phyloP scores from a whole-genome alignment of 2,113 vertebrate genomes.

The Tupaia chinensis region DNA sequence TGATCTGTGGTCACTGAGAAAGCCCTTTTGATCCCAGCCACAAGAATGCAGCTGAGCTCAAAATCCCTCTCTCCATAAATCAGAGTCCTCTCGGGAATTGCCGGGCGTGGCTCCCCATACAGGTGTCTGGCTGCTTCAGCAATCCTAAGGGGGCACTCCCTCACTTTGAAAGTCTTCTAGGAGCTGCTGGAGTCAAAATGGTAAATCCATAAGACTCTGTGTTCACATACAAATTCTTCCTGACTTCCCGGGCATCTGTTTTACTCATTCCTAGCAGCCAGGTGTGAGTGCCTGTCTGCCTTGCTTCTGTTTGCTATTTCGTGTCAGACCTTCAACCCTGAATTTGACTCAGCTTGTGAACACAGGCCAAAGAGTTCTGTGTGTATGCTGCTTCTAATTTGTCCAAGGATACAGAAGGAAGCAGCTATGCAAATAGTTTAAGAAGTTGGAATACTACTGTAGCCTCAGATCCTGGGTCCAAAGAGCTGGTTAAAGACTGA shows the following conservation, averaged over 20 bases:
- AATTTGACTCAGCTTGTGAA: constrained; percentile 64
- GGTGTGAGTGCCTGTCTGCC: constrained; percentile 76
- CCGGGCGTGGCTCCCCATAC: constrained; percentile 60
- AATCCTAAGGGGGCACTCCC: constrained; percentile 72
- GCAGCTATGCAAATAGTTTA: constrained; percentile 2
- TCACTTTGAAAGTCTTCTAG: constrained; percentile 73
- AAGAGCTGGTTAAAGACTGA: neutral
- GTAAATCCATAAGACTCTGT: constrained; percentile 72
- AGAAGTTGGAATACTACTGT: neutral
- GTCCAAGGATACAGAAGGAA: constrained; percentile 47
- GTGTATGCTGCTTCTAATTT: constrained; percentile 48
- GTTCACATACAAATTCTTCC: constrained; percentile 62
- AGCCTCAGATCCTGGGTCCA: neutral
- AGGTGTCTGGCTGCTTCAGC: constrained; percentile 65
- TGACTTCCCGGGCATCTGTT: constrained; percentile 76
- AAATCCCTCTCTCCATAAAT: constrained; percentile 71
- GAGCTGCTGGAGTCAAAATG: constrained; percentile 64
- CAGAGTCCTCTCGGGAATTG: constrained; percentile 51
- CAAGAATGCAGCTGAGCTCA: constrained; percentile 78
- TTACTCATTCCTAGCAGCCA: constrained; percentile 73
- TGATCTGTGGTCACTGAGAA: constrained; percentile 75
- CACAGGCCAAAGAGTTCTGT: constrained; percentile 56
- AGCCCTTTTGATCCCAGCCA: constrained; percentile 79
- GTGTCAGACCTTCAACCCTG: constrained; percentile 64
- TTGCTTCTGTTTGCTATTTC: constrained; percentile 80